phyloP scores from a whole-genome alignment of 2,113 vertebrate genomes.

The Stegastes partitus region DNA sequence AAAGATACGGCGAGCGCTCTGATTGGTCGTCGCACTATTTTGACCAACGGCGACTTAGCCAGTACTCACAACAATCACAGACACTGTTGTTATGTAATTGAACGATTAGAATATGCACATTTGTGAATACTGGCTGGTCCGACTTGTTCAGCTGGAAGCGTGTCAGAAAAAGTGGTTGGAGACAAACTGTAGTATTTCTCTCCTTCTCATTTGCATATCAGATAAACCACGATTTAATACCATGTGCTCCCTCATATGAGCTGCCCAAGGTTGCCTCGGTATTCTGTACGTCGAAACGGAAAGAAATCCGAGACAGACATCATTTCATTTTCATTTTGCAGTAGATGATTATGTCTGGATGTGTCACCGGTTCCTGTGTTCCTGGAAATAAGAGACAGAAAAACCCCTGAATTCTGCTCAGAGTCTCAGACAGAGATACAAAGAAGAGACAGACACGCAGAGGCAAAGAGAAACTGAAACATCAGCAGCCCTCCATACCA shows the following conservation, averaged over 20 bases:
- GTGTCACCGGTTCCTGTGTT: background rate
- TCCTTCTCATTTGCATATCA: conserved; percentile 43
- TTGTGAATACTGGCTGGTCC: conserved; percentile 61
- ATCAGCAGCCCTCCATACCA: conserved; percentile 9
- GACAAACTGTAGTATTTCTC: conserved; percentile 28
- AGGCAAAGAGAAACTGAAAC: conserved; percentile 1
- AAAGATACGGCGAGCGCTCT: conserved; percentile 40
- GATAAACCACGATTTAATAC: conserved; percentile 40
- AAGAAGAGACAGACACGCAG: background rate
- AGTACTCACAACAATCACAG: conserved; percentile 70
- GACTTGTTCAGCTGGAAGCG: conserved; percentile 49
- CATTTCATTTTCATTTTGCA: background rate
- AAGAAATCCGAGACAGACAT: background rate
- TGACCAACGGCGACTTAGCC: conserved; percentile 65
- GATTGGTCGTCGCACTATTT: conserved; percentile 69
- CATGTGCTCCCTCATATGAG: conserved; percentile 58
- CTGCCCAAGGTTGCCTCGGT: conserved; percentile 12
- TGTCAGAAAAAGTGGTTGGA: conserved; percentile 40
- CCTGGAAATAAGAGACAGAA: background rate
- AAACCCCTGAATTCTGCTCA: background rate
- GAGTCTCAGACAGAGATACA: background rate
- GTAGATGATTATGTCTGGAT: background rate
- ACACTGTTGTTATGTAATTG: conserved; percentile 79
- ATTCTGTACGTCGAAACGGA: background rate
- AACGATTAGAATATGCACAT: conserved; percentile 74